Evolutionary conservation across 37 sponge, comb jelly and placozoan species (phyloP).

Genomic region (Crambe crambe): DNA sequence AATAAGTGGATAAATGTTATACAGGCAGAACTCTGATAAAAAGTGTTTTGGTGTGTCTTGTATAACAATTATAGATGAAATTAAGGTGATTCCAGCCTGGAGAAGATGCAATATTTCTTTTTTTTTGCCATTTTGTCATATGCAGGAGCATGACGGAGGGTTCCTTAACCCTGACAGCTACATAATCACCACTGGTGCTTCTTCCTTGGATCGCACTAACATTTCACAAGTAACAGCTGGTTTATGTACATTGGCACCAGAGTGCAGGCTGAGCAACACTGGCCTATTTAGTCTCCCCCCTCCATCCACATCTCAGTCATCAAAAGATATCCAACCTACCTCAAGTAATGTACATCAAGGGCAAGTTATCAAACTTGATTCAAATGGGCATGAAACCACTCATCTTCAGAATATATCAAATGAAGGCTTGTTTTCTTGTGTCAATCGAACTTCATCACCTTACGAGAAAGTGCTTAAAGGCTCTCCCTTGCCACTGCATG

Average conservation of each 20-base stretch:
- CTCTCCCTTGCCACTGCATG: not conserved
- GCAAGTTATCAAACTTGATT: too few relatives aligned
- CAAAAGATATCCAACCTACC: not conserved
- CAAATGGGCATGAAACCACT: too few relatives aligned
- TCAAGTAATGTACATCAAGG: too few relatives aligned
- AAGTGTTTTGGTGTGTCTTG: not conserved
- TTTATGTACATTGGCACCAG: too few relatives aligned
- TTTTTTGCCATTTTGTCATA: not conserved
- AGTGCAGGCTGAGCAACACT: too few relatives aligned
- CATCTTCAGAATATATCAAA: too few relatives aligned
- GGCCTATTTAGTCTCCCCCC: too few relatives aligned
- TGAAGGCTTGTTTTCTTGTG: too few relatives aligned
- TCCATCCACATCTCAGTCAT: not conserved
- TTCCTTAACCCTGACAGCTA: conserved; percentile 19
- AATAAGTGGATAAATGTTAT: not conserved
- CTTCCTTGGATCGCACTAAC: not conserved
- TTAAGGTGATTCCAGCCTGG: too few relatives aligned
- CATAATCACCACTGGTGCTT: not conserved
- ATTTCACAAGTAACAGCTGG: too few relatives aligned
- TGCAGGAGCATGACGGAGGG: conserved; percentile 26
- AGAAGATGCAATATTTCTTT: not conserved
- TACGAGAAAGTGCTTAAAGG: not conserved
- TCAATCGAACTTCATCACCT: not conserved
- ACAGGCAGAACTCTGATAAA: too few relatives aligned
- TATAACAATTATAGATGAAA: not conserved